A percentile compares a stretch with the other conserved stretches of the same genome.
Conservation (phyloP, 2,113 vertebrate species). For the Thalassarche chlororhynchos region DNA sequence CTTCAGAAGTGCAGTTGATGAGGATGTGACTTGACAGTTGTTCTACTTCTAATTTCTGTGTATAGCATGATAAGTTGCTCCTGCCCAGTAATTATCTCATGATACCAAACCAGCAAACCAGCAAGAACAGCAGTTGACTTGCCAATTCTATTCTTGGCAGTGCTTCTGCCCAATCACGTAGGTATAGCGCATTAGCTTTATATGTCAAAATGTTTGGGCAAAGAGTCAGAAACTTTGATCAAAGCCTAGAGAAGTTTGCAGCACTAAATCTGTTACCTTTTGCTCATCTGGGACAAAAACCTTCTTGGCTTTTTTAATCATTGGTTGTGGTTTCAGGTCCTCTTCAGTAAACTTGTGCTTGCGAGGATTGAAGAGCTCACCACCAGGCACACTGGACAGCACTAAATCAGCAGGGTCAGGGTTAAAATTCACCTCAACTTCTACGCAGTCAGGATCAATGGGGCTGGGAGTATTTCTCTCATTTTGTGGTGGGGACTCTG, state of each 20-base stretch:
- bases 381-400: constrained; percentile 95
- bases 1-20: background rate
- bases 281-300: constrained; percentile 92
- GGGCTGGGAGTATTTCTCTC: constrained; percentile 86
- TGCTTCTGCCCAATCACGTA: background rate
- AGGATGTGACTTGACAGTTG: background rate
- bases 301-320: constrained; percentile 99
- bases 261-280: constrained; percentile 83
- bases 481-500: constrained; percentile 79
- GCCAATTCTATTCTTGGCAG: background rate
- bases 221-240: background rate
- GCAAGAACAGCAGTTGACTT: constrained; percentile 1
- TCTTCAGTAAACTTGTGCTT: constrained; percentile 96
- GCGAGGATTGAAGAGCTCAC: constrained; percentile 96
- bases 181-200: background rate
- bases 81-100: background rate
- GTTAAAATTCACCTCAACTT: constrained; percentile 94
- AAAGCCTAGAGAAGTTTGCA: background rate
- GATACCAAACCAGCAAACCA: background rate
- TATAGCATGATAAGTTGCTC: background rate
- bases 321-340: constrained; percentile 97
- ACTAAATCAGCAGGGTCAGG: constrained; percentile 95
- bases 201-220: background rate
- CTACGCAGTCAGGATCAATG: constrained; percentile 88
- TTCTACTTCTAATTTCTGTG: background rate